A percentile compares a stretch with the other conserved stretches of the same genome.
These are phyloP conservation scores for Romanogobio albipinnatus DNA, from an alignment of 2,113 vertebrate genomes.

Conservation along the genomic window DNA sequence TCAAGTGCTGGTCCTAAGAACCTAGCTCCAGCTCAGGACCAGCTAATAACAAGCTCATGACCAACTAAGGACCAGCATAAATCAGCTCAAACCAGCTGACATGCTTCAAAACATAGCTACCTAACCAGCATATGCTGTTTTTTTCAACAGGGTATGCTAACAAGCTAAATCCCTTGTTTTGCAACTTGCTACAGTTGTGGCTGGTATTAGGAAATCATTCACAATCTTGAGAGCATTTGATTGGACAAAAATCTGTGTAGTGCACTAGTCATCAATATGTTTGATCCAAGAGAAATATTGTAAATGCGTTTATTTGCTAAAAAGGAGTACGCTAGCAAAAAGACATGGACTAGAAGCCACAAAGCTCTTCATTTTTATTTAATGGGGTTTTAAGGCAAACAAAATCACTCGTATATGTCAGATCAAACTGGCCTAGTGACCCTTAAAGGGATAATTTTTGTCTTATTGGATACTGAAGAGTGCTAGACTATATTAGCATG, in stretches of 20 bases:
- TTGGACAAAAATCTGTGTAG: not conserved
- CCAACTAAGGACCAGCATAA: too few species aligned
- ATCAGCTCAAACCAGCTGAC: too few species aligned
- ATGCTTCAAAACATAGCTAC: too few species aligned
- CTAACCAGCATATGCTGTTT: too few species aligned
- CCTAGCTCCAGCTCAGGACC: too few species aligned
- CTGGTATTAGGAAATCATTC: not conserved
- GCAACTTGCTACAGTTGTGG: not conserved
- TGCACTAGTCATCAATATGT: not conserved
- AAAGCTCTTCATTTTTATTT: not conserved
- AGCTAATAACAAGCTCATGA: too few species aligned
- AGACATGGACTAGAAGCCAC: not conserved
- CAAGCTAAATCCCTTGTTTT: not conserved
- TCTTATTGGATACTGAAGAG: conserved; percentile 46
- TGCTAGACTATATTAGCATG: conserved; percentile 50
- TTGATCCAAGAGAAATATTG: not conserved
- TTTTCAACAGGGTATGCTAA: not conserved
- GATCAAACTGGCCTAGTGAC: not conserved
- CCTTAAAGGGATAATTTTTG: conserved; percentile 44
- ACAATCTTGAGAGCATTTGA: not conserved
- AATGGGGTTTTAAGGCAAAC: not conserved
- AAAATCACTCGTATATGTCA: conserved; percentile 8
- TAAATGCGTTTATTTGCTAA: not conserved
- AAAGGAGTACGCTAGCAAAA: not conserved
- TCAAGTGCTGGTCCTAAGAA: too few species aligned